Evolutionary conservation across 2,113 vertebrate genomes (phyloP).

Genomic region (Hyperopisus bebe): DNA sequence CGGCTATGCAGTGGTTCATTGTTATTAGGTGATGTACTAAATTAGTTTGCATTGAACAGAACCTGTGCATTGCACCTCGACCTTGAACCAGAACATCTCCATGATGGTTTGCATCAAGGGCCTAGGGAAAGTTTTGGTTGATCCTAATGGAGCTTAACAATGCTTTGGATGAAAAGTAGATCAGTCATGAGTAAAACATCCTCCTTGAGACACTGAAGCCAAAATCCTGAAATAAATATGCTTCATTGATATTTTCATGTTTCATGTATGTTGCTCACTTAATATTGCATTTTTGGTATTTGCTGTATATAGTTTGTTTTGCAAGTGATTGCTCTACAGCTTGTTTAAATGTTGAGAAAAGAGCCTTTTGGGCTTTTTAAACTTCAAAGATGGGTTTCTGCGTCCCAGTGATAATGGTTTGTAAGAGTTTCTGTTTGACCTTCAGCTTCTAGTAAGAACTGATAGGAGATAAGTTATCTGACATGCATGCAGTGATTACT

Average conservation of each 20-base stretch:
- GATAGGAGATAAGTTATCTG: not conserved
- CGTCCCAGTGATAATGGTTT: not conserved
- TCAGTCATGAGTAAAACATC: not conserved
- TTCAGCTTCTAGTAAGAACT: not conserved
- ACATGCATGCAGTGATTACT: not conserved
- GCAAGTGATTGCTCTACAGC: not conserved
- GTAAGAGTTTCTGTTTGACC: not conserved
- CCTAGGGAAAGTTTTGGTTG: not conserved
- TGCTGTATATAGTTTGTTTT: not conserved
- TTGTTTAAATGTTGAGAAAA: not conserved
- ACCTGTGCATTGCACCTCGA: not conserved
- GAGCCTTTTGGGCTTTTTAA: not conserved
- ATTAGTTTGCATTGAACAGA: not conserved
- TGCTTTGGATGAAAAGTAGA: not conserved
- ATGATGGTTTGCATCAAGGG: not conserved
- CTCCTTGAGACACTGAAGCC: not conserved
- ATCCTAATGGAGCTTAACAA: not conserved
- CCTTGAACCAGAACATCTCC: not conserved
- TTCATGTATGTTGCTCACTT: not conserved
- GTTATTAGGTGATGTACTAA: not conserved
- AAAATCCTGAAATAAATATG: not conserved
- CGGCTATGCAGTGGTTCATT: not conserved
- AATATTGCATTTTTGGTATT: not conserved
- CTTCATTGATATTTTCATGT: not conserved
- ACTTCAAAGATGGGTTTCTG: not conserved